These are phyloP conservation scores for Panagrolaimus sp. DNA, from an alignment of 1,140 invertebrate genomes.

Conservation along the genomic window DNA sequence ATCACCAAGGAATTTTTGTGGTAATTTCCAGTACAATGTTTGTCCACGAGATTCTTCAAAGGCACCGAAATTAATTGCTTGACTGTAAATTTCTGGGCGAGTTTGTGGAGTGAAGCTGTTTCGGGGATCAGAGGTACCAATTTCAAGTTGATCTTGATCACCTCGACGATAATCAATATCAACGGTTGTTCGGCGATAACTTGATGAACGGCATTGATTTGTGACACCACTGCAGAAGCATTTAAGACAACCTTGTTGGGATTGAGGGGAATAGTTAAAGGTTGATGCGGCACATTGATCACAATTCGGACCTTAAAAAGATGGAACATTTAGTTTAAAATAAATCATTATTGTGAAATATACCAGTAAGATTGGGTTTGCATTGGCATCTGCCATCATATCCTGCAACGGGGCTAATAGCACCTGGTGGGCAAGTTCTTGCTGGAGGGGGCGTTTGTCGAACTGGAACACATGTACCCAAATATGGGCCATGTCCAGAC, in stretches of 20 bases:
- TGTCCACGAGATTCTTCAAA: slow-evolving; percentile 65
- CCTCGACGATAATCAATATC: slow-evolving; percentile 51
- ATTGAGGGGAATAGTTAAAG: slow-evolving; percentile 71
- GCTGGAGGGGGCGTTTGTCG: slow-evolving; percentile 33
- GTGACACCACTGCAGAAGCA: slow-evolving; percentile 88
- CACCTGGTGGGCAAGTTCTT: slow-evolving; percentile 41
- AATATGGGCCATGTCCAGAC: slow-evolving; percentile 71
- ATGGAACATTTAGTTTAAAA: slow-evolving; percentile 21
- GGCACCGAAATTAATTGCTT: slow-evolving; percentile 69
- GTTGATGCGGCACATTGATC: slow-evolving; percentile 74
- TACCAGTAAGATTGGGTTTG: slow-evolving; percentile 66
- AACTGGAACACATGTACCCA: slow-evolving; percentile 68
- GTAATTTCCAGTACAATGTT: slow-evolving; percentile 74
- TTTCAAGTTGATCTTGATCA: slow-evolving; percentile 48
- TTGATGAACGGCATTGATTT: slow-evolving; percentile 60
- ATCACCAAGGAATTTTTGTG: slow-evolving; percentile 77
- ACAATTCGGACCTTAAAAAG: slow-evolving; percentile 68
- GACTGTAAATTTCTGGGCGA: slow-evolving; percentile 60
- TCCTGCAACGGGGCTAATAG: slow-evolving; percentile 32
- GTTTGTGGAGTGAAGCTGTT: slow-evolving; percentile 48
- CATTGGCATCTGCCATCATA: slow-evolving; percentile 71
- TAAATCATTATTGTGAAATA: slow-evolving; percentile 28
- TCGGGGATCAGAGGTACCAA: slow-evolving; percentile 46
- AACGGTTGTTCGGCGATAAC: slow-evolving; percentile 32
- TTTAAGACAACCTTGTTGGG: slow-evolving; percentile 78